Percentiles rank a stretch among this genome's conserved stretches.
These are phyloP conservation scores for Apteryx owenii DNA, from an alignment of 2,113 vertebrate species.

Conservation along the genomic window DNA sequence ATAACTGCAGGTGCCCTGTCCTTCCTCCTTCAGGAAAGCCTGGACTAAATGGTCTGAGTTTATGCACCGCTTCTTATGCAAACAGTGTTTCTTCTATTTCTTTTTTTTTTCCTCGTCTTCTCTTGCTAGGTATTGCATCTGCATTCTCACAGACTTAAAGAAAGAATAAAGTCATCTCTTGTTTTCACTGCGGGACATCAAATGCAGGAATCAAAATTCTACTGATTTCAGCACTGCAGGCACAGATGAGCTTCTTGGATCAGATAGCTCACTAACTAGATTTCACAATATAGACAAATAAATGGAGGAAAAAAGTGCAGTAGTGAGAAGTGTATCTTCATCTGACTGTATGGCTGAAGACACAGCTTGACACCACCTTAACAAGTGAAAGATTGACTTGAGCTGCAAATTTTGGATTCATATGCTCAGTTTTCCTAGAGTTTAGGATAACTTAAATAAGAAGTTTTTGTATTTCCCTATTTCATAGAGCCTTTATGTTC, in stretches of 20 bases:
- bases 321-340: background rate
- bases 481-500: background rate
- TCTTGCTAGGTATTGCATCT: background rate
- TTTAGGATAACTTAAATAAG: background rate
- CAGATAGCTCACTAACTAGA: background rate
- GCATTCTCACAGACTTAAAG: background rate
- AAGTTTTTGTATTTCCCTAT: background rate
- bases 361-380: background rate
- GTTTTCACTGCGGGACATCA: background rate
- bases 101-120: background rate
- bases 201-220: background rate
- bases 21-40: background rate
- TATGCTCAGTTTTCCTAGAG: background rate
- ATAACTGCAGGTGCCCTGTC: background rate
- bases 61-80: background rate
- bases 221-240: background rate
- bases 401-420: background rate
- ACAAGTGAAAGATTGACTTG: background rate
- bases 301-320: background rate
- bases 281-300: background rate
- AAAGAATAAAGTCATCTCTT: background rate
- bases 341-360: background rate
- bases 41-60: background rate
- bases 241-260: background rate
- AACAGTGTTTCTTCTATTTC: background rate